Base-by-base conservation (phyloP, 2,113 vertebrate genomes). In the Dicentrarchus labrax region DNA sequence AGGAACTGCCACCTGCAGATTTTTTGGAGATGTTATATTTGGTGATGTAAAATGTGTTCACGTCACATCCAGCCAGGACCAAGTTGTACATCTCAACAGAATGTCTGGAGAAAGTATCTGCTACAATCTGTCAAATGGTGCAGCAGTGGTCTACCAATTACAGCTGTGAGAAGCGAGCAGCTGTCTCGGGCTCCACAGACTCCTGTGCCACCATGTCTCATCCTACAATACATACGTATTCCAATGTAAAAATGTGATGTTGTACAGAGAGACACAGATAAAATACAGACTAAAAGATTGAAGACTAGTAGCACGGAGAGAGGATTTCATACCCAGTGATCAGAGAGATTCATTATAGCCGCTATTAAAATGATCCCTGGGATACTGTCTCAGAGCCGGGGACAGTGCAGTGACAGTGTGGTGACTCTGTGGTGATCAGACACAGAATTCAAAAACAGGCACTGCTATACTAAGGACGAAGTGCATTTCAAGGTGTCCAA, bases 131-230 rank as follows among this genome's bases (percentile, higher is more conserved):
- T 93, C 93, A 92, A 54, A 59, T 0, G 69, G 21, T 76, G 84
- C 85, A 66, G 85, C 76, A 77, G 64, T 59, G 82, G 83, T 89
- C 88, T 51, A 91, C 92, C 93, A 94, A 94, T 94, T 94, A 94
- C 84, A 85, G 89, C 83, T 53, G 64, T 39, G 89, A 85, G 90
- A 68, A 73, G 83, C 12, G 74, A 87, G 88, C 78, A 85, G 90
- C 92, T 93, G 91, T 92, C 93, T 88, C n/a, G 4, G 30, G 82
- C 76, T 86, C 76, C 13, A 2, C 77, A 78, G 71, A 82, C 79
- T 78, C 54, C 74, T 75, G 19, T 74, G 90, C 82, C 73, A 59
- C 85, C 80, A 24, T 87, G 82, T 88, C 75, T 91, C 86, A 82
- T 81, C 75, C 88, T 17, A 81, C 74, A 76, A 88, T 88, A 91